Evolutionary conservation across 2,888 invertebrate species (phyloP).

Genomic region (Chouioia cunea): DNA sequence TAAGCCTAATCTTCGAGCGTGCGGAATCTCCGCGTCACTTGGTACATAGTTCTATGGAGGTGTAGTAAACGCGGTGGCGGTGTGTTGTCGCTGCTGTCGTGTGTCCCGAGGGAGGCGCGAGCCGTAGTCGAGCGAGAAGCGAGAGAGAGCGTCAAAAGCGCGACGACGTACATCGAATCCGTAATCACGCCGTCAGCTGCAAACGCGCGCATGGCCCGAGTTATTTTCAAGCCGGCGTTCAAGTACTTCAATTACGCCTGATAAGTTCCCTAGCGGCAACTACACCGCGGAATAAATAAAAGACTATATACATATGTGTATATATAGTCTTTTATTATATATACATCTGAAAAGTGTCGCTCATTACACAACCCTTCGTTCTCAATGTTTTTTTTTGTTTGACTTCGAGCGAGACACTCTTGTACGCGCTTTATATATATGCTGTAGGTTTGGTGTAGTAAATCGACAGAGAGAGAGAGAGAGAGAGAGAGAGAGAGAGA

Average conservation of each 20-base stretch:
- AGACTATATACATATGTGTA: too few relatives aligned
- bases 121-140: not conserved
- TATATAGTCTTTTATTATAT: too few relatives aligned
- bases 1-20: conserved; percentile 30
- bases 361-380: too few relatives aligned
- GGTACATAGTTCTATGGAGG: too few relatives aligned
- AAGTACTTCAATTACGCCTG: conserved; percentile 39
- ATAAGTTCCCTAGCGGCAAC: conserved; percentile 12
- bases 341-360: too few relatives aligned
- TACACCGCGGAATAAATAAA: too few relatives aligned
- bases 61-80: not conserved
- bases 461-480: too few relatives aligned
- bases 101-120: not conserved
- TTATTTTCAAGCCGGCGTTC: conserved; percentile 12
- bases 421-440: not conserved
- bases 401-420: too few relatives aligned
- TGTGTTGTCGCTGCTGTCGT: not conserved
- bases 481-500: too few relatives aligned
- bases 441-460: not conserved
- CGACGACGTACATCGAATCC: conserved; percentile 36
- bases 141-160: conserved; percentile 34
- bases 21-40: not conserved
- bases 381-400: not conserved
- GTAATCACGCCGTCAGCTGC: conserved; percentile 39
- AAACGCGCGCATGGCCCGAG: not conserved